Evolutionary conservation across 2,888 invertebrate species (phyloP).

Genomic region (Caradrina clavipalpis): DNA sequence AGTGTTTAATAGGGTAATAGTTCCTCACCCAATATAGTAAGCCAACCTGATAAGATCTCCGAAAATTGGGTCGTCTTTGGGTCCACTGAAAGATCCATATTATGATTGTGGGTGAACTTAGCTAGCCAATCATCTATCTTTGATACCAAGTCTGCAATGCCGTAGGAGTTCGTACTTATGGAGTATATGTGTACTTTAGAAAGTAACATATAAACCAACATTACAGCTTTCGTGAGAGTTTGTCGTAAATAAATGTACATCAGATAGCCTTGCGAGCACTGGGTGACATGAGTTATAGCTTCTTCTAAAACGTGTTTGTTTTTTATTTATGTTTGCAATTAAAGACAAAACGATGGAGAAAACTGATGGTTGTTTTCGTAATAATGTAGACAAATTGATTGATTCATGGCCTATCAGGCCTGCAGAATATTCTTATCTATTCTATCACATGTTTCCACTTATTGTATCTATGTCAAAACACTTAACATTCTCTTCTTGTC

Average conservation of each 20-base stretch:
- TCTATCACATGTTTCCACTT: neutral
- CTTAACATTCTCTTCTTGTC: neutral
- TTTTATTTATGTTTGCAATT: slow-evolving; percentile 22
- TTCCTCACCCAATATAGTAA: slow-evolving; percentile 20
- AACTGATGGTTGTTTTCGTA: neutral
- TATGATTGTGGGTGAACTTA: neutral
- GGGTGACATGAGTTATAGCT: slow-evolving; percentile 43
- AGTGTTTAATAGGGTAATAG: slow-evolving; percentile 33
- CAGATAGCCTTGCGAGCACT: slow-evolving; percentile 36
- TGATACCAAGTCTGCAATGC: neutral
- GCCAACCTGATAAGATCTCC: neutral
- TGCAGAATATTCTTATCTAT: slow-evolving; percentile 2
- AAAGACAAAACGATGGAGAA: neutral
- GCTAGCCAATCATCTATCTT: neutral
- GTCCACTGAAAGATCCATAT: slow-evolving; percentile 6
- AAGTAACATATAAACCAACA: slow-evolving; percentile 49
- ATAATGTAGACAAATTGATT: slow-evolving; percentile 2
- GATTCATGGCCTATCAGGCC: neutral
- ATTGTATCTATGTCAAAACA: slow-evolving; percentile 2
- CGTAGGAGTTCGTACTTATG: slow-evolving; percentile 4
- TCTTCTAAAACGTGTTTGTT: slow-evolving; percentile 43
- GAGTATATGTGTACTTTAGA: slow-evolving; percentile 41
- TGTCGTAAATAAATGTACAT: slow-evolving; percentile 54
- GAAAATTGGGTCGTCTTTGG: slow-evolving; percentile 32
- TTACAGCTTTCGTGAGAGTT: slow-evolving; percentile 56